Evolutionary conservation across 2,113 vertebrate species (phyloP).

Genomic region (Prochilodus magdalenae): DNA sequence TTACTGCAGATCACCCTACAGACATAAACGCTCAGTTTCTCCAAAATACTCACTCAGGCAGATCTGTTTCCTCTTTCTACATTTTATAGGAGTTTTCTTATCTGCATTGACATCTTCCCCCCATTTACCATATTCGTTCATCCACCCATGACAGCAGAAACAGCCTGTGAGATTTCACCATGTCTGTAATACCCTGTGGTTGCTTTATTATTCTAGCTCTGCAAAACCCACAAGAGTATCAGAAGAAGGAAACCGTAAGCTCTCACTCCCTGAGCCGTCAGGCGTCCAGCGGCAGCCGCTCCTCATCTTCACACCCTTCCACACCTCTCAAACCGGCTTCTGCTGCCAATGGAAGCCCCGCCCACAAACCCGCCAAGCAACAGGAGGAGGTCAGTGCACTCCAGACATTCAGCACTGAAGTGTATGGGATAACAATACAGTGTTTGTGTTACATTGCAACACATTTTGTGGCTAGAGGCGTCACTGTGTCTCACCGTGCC

Average conservation of each 20-base stretch:
- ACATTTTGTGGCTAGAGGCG: too few relatives aligned
- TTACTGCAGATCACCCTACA: too few relatives aligned
- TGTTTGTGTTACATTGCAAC: too few relatives aligned
- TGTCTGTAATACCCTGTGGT: background rate
- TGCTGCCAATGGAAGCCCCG: slow-evolving; percentile 92
- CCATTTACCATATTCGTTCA: too few relatives aligned
- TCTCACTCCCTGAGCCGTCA: slow-evolving; percentile 78
- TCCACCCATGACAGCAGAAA: too few relatives aligned
- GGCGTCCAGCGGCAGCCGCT: slow-evolving; percentile 76
- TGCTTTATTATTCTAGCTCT: slow-evolving; percentile 78
- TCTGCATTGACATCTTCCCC: too few relatives aligned
- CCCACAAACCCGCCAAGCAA: slow-evolving; percentile 83
- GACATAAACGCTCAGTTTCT: too few relatives aligned
- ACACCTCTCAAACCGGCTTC: slow-evolving; percentile 83
- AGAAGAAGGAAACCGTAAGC: slow-evolving; percentile 86
- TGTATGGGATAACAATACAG: background rate
- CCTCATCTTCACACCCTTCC: slow-evolving; percentile 82
- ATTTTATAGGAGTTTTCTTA: too few relatives aligned
- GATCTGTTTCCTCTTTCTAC: too few relatives aligned
- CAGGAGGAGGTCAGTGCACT: slow-evolving; percentile 82
- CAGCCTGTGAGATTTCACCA: too few relatives aligned
- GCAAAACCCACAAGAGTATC: slow-evolving; percentile 96
- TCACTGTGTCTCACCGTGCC: too few relatives aligned
- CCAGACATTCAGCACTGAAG: background rate
- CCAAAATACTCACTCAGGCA: too few relatives aligned